Evolutionary conservation across 2,888 invertebrate species (phyloP), one percentile per base, ranked within the genome.

Genomic region (Priocnemis perturbator): DNA sequence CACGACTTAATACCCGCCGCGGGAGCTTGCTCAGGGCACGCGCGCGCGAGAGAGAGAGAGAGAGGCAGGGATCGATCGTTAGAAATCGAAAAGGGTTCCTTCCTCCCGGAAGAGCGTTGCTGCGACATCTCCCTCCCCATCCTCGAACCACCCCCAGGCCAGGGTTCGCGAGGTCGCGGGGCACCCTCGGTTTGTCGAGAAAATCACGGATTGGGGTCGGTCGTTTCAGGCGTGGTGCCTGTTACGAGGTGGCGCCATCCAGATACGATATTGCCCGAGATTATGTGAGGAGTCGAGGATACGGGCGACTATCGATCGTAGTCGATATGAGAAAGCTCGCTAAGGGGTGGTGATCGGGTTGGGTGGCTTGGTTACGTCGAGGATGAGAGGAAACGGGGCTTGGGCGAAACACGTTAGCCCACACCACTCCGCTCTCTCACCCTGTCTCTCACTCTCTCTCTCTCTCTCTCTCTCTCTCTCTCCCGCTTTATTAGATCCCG

Each of bases 261-360:
- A 78, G 80, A 83, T 78, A 75, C 78, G 81, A 84, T 84, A 85
- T 85, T 84, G 79, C 79, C 77, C 71, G 70, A 81, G 84, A 84
- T 86, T 83, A 83, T 78, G 78, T 75, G 79, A 79, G 71, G 67
- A 74, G 67, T 70, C 71, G 72, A 72, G 76, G 78, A 83, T 82
- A 80, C 76, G 74, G 66, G 58, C 9, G 64, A 26, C 73, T 83
- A 85, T 85, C 82, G 85, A 85, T 85, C 82, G 76, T 64, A 56
- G 64, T 78, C 80, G 81, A 84, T 83, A 83, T 74, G 79, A 81
- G 77, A 78, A 79, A 79, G 76, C 77, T 74, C 67, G 62, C 58
- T 63, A 19, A 21, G 21, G 52, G 19, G 37, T 23, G 50, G 26
- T 53, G 44, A 30, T 44, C 37, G 44, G 44, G 14, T 17, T 0